Base-by-base conservation (phyloP, 2,888 invertebrate species). In the Hyposoter didymator region DNA sequence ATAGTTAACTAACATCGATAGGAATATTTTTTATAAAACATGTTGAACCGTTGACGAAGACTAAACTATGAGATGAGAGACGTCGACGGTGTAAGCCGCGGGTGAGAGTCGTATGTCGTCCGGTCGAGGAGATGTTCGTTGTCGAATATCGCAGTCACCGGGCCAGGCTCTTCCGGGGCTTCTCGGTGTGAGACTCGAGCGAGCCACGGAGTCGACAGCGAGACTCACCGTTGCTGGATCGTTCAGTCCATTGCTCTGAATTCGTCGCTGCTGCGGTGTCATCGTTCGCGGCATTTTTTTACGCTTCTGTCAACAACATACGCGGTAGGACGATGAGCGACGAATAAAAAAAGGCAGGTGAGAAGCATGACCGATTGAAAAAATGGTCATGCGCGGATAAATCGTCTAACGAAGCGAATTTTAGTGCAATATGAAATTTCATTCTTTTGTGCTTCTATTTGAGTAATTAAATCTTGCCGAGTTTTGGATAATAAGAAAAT, bases 151-250 rank as follows among this genome's bases (percentile, higher is more conserved):
- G 79, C 95, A 95, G 76, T 95, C 95, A 0, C 96, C 96, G 2
- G 96, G 96, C 96, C 96, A 96, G 32, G 96, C 96, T 69, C 96
- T 94, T 89, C 96, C 96, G 5, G 96, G 95, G 35, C 95, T 95
- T n/a, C 95, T 94, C n/a, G 94, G 94, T 5, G 91, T 81, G 17
- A 91, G 95, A 47, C 90, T 90, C 6, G 90, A 89, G 84, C 92
- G 91, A 52, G 92, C 89, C 43, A 92, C 89, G 43, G 92, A 96
- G 91, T 98, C 98, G 72, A 98, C 97, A 0, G 96, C 97, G 91
- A 97, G 94, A 91, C 97, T 97, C 89, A 98, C 97, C 73, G 97
- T 97, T 12, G 96, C 96, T 0, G 97, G 96, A 93, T 97, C 97
- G 91, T 96, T 97, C 66, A 97, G 96, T 7, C 97, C 97, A 91